These are phyloP conservation scores for Orchestia grillus DNA, from an alignment of 1,140 invertebrate genomes.

Conservation along the genomic window DNA sequence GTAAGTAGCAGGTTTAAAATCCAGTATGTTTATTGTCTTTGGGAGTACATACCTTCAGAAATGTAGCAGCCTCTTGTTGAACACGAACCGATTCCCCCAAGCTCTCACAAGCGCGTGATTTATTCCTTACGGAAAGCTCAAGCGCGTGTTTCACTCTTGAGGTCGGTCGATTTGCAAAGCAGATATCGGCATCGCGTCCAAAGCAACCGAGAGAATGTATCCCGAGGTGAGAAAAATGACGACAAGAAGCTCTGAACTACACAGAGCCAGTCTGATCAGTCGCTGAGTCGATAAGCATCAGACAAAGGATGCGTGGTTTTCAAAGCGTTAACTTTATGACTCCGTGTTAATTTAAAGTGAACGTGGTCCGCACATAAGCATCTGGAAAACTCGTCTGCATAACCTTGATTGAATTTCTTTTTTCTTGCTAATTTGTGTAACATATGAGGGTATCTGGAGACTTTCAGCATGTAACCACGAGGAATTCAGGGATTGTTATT, in stretches of 20 bases:
- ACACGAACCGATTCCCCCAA: neutral
- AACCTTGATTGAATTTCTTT: constrained; percentile 10
- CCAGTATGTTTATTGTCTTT: neutral
- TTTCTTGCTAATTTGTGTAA: neutral
- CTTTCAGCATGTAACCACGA: neutral
- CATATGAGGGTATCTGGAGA: neutral
- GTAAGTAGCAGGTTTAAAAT: neutral
- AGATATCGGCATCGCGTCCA: neutral
- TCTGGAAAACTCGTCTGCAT: neutral
- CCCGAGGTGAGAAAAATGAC: neutral
- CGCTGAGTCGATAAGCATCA: neutral
- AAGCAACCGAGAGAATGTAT: neutral
- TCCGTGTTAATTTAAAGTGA: neutral
- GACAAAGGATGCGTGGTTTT: neutral
- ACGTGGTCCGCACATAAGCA: neutral
- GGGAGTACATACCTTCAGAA: neutral
- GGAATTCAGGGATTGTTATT: neutral
- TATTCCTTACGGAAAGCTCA: neutral
- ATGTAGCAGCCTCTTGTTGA: neutral
- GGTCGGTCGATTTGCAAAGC: neutral
- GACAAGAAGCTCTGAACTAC: neutral
- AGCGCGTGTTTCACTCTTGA: neutral
- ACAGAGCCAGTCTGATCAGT: neutral
- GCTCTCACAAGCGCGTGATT: neutral
- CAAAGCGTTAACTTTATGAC: neutral